Evolutionary conservation across 2,113 vertebrate species (phyloP), one percentile per base, ranked within the genome.

Genomic region (Taurulus bubalis): DNA sequence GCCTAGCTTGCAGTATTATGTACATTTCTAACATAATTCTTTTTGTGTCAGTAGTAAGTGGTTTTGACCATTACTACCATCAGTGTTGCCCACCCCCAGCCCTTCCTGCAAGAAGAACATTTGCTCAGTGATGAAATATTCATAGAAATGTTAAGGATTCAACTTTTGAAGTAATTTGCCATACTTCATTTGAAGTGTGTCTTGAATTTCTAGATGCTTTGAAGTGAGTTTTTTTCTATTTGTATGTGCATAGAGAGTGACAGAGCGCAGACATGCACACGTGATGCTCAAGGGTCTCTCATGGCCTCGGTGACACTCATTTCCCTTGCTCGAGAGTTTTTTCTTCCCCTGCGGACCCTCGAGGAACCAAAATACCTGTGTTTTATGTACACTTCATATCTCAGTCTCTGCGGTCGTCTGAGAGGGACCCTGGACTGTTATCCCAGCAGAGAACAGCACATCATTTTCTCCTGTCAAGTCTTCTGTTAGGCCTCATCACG

Each of bases 391-490:
- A 91, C 81, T 89, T 90, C 84, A 91, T 90, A 92, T 88, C 89
- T 80, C 85, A 15, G 83, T 58, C 51, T n/a, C 85, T 70, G 82
- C 89, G 83, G 68, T 89, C 73, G 56, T 90, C 81, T 88, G 84
- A 79, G 70, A 24, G 53, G 70, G 87, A 83, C 83, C 83, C 67
- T 63, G 82, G 66, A 76, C 89, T 58, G 88, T 72, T 73, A 84
- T 94, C 94, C 92, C 90, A 80, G 85, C 72, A 90, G 93, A 93
- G 89, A 92, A 91, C 84, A 87, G 87, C 85, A 89, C 91, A 92
- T 92, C 74, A 91, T 93, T 94, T 93, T 89, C 90, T 90, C 90
- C 87, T 93, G 91, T 94, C 93, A 92, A 90, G 90, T 84, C 71
- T 86, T 91, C 82, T 86, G 86, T 88, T 93, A 77, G 88, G 86